A percentile compares a stretch with the other conserved stretches of the same genome.
phyloP scores from a whole-genome alignment of 2,797 vertebrate species.

The Varecia variegata region DNA sequence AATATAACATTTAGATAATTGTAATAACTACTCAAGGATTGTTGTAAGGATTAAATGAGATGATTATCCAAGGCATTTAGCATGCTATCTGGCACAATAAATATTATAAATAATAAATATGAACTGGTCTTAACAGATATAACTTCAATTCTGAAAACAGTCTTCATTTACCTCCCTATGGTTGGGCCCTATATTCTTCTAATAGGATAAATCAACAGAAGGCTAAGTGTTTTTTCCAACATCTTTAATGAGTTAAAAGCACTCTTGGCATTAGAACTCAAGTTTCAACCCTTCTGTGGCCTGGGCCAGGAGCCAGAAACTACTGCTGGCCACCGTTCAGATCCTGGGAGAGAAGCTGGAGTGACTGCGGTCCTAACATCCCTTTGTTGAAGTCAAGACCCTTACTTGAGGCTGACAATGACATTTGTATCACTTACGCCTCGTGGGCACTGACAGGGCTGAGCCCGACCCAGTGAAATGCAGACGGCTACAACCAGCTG shows the following conservation, averaged over 20 bases:
- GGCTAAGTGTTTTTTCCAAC: constrained; percentile 14
- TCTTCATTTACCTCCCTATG: neutral
- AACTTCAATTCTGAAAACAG: neutral
- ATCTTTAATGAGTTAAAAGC: constrained; percentile 59
- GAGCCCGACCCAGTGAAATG: neutral
- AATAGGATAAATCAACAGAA: neutral
- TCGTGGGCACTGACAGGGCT: neutral
- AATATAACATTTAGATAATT: neutral
- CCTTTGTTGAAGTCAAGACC: neutral
- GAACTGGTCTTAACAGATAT: neutral
- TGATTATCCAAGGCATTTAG: neutral
- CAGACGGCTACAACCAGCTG: neutral
- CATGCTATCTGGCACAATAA: neutral
- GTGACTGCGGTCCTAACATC: neutral
- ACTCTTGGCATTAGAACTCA: constrained; percentile 48
- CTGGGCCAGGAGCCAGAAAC: constrained; percentile 16
- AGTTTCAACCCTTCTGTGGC: neutral
- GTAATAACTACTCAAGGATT: neutral
- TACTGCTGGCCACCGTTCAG: neutral
- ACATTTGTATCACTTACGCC: neutral
- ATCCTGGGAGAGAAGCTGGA: neutral
- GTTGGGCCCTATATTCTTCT: neutral
- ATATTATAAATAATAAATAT: constrained; percentile 41
- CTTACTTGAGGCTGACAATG: neutral
- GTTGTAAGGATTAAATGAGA: neutral